Percentiles rank a stretch among this genome's conserved stretches.
phyloP scores from a whole-genome alignment of 2,113 vertebrate genomes.

The Lontra canadensis region DNA sequence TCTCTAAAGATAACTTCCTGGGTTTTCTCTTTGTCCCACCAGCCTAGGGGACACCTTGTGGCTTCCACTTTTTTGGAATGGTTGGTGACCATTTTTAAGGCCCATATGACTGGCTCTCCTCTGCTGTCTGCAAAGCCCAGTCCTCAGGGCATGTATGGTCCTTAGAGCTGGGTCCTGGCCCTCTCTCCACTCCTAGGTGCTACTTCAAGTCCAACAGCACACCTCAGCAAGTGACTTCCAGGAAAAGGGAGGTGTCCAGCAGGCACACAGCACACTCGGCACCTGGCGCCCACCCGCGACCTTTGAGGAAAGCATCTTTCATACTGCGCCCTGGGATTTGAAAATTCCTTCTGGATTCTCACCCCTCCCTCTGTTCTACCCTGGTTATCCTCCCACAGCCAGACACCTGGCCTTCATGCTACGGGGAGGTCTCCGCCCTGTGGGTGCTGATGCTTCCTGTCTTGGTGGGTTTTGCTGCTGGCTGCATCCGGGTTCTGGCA shows the following conservation, averaged over 20 bases:
- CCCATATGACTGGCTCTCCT: not conserved
- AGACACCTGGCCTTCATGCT: not conserved
- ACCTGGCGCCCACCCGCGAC: not conserved
- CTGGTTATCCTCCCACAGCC: not conserved
- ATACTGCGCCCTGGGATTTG: not conserved
- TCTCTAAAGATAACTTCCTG: not conserved
- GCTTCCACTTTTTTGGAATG: not conserved
- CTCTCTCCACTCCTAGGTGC: not conserved
- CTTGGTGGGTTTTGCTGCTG: not conserved
- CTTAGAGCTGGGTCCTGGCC: not conserved
- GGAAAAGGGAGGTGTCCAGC: not conserved
- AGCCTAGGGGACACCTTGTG: not conserved
- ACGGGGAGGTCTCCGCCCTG: not conserved
- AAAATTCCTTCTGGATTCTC: not conserved
- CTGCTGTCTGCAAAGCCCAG: not conserved
- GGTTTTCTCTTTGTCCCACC: not conserved
- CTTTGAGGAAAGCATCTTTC: not conserved
- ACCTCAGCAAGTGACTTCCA: not conserved
- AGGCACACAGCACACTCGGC: not conserved
- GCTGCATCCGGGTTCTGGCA: not conserved
- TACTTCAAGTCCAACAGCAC: not conserved
- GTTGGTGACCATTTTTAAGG: not conserved
- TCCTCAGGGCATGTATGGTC: not conserved
- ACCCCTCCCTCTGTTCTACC: not conserved
- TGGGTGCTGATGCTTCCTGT: not conserved